phyloP scores from a whole-genome alignment of 2,797 vertebrate species.

The Enteromius treurensis region DNA sequence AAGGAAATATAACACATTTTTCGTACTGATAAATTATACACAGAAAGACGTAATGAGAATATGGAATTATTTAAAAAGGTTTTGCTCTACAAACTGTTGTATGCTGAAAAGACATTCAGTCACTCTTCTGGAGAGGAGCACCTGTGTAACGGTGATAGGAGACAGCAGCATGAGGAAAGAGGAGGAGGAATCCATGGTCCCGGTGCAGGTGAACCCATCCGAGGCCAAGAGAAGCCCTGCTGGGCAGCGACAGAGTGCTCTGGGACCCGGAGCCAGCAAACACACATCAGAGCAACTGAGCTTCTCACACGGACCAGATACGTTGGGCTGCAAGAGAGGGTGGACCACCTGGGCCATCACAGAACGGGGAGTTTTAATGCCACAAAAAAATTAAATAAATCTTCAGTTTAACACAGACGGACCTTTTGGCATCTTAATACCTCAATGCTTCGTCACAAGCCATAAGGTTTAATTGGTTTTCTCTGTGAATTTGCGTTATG shows the following conservation, averaged over 20 bases:
- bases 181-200: slow-evolving; percentile 71
- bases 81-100: background rate
- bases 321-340: slow-evolving; percentile 75
- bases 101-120: background rate
- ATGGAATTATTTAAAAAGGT: background rate
- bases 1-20: too few species aligned
- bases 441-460: too few species aligned
- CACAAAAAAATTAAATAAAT: too few species aligned
- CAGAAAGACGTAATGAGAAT: background rate
- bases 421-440: too few species aligned
- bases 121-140: slow-evolving; percentile 52
- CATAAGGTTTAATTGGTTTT: too few species aligned
- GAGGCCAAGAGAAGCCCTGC: slow-evolving; percentile 73
- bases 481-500: too few species aligned
- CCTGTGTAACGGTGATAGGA: slow-evolving; percentile 78
- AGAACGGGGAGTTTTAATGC: too few species aligned
- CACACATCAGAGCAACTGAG: slow-evolving; percentile 86
- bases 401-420: too few species aligned
- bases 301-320: slow-evolving; percentile 74
- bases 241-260: slow-evolving; percentile 83
- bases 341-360: slow-evolving; percentile 81
- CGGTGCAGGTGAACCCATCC: slow-evolving; percentile 78
- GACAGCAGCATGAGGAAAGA: slow-evolving; percentile 82
- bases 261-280: slow-evolving; percentile 74
- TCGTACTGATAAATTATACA: too few species aligned